Evolutionary conservation across 2,113 vertebrate species (phyloP).

Genomic region (Oreochromis niloticus): DNA sequence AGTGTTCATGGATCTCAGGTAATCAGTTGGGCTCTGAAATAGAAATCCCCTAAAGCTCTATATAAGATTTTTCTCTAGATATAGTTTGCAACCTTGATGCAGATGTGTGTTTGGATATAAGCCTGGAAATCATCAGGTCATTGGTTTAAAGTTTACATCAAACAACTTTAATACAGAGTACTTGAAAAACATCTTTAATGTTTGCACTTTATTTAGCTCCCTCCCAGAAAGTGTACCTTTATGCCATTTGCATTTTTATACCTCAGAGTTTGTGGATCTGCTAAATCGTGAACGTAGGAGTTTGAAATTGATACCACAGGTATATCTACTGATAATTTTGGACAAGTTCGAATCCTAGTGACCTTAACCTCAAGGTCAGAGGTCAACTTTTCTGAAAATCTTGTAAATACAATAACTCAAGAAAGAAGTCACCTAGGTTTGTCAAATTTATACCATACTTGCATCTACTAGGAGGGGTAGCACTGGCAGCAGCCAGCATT

Average conservation of each 20-base stretch:
- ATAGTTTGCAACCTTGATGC: neutral
- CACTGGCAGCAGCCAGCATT: neutral
- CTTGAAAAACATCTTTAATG: neutral
- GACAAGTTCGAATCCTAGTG: neutral
- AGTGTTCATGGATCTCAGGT: slow-evolving; percentile 89
- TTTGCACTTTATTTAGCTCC: neutral
- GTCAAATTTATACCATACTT: neutral
- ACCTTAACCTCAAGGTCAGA: neutral
- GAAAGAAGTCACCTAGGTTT: neutral
- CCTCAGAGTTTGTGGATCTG: neutral
- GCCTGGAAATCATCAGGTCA: neutral
- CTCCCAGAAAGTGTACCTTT: neutral
- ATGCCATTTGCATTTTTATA: neutral
- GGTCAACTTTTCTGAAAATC: neutral
- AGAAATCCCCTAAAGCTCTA: neutral
- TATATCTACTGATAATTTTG: neutral
- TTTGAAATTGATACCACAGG: neutral
- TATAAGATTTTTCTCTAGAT: neutral
- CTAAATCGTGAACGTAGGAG: neutral
- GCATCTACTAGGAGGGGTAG: neutral
- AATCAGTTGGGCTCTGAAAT: slow-evolving; percentile 22
- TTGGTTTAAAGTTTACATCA: neutral
- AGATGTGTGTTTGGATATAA: neutral
- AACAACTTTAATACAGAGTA: neutral
- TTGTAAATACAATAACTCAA: neutral